Base-by-base conservation (phyloP, 2,113 vertebrate genomes). In the Macroglossus sobrinus region DNA sequence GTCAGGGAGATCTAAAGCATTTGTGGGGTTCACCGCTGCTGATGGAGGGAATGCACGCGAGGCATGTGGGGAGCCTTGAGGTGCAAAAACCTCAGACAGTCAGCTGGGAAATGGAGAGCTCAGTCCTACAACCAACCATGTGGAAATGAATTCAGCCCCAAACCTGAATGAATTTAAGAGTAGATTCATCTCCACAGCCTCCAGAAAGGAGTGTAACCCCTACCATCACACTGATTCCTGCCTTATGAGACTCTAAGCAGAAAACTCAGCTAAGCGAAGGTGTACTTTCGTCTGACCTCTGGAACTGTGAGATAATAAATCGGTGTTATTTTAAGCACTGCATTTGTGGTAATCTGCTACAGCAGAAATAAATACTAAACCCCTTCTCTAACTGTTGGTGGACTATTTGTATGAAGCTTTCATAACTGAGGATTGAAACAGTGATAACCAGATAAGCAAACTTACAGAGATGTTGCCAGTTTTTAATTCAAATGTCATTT, bases 401-500 rank as follows among this genome's bases (percentile, higher is more conserved):
- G 84, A 35, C 16, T 79, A 84, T 94, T 94, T 97, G 92, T 89
- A 66, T 8, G 57, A 33, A 59, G 61, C 55, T 94, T 97, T 53
- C 55, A 14, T 69, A 33, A 10, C 76, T 71, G 61, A 97, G 89
- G 64, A 96, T 91, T 90, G 38, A 91, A 93, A 45, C 40, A 72
- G 1, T 19, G 64, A 95, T 94, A 74, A 96, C 84, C 81, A 28
- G 57, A 91, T 93, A 93, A 98, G 82, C 22, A 96, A 98, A 95
- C 40, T 66, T 96, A 93, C 47, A 35, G 93, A 96, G 87, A n/a
- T 89, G 88, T 74, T 98, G 84, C 57, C 78, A 91, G 74, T 93
- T 98, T 96, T 96, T 97, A 97, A 98, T 95, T 97, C 84, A 95
- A 97, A 96, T 97, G 86, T 96, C 92, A 97, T n/a, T 98, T 98